Percentiles rank a stretch among this genome's conserved stretches.
Evolutionary conservation across 37 sponge, comb jelly and placozoan species (phyloP).

Genomic region (Haliclona indistincta): DNA sequence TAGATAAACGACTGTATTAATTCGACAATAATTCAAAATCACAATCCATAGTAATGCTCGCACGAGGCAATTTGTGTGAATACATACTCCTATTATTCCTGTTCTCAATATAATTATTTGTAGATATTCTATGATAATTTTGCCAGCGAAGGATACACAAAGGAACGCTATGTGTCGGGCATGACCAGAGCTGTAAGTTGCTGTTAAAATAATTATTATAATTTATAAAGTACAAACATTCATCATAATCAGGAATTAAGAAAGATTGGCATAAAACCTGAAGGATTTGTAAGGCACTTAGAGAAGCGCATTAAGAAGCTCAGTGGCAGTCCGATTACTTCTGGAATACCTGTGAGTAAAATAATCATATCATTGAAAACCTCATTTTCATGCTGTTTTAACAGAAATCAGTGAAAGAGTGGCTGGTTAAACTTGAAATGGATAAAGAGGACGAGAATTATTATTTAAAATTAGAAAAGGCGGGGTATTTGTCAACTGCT

Average conservation of each 20-base stretch:
- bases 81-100: no score
- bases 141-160: conserved; percentile 12
- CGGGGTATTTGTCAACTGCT: conserved; percentile 72
- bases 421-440: conserved; percentile 49
- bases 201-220: no score
- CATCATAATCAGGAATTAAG: conserved; percentile 48
- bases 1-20: no score
- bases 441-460: conserved; percentile 34
- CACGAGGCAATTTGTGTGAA: no score
- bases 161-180: neutral
- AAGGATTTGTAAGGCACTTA: conserved; percentile 55
- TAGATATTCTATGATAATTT: conserved; percentile 14
- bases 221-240: neutral
- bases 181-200: no score
- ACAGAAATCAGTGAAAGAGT: conserved; percentile 45
- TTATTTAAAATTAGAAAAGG: conserved; percentile 25
- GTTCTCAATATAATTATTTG: neutral
- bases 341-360: conserved; percentile 55
- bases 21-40: no score
- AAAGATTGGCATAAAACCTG: conserved; percentile 64
- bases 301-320: conserved; percentile 60
- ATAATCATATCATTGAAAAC: neutral
- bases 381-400: neutral
- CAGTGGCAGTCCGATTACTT: conserved; percentile 31
- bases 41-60: no score